phyloP scores from a whole-genome alignment of 2,888 invertebrate genomes.

The Rhamnusium bicolor region DNA sequence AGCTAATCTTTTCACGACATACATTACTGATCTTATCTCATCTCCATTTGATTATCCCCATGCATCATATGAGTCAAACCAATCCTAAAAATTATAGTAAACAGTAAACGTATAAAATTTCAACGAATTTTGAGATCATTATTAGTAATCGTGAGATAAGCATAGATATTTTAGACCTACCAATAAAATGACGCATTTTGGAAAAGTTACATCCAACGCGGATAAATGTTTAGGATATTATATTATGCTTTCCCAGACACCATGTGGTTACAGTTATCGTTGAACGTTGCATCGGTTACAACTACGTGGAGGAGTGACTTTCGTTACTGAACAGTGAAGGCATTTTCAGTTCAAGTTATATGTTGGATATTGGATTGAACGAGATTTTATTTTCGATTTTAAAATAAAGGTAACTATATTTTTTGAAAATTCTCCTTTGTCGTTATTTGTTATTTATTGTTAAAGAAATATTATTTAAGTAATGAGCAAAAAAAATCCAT shows the following conservation, averaged over 20 bases:
- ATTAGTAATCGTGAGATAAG: constrained; percentile 2
- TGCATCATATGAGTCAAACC: not conserved
- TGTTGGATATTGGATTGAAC: no score
- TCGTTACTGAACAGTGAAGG: not conserved
- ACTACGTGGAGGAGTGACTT: not conserved
- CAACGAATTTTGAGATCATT: constrained; percentile 22
- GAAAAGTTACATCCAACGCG: not conserved
- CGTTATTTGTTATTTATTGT: no score
- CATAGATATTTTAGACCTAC: not conserved
- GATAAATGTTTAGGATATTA: not conserved
- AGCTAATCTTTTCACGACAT: no score
- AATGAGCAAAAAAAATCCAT: no score
- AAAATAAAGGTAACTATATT: not conserved
- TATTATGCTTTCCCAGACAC: not conserved
- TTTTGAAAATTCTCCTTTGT: no score
- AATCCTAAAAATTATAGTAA: not conserved
- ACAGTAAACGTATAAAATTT: not conserved
- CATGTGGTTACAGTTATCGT: not conserved
- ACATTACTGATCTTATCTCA: no score
- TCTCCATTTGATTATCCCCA: no score
- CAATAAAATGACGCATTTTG: constrained; percentile 10
- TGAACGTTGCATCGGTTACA: not conserved
- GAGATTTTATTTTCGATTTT: no score
- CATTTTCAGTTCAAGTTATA: no score
- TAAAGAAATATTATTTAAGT: no score